Evolutionary conservation across 1,140 invertebrate species (phyloP).

Genomic region (Oryctes rhinoceros): DNA sequence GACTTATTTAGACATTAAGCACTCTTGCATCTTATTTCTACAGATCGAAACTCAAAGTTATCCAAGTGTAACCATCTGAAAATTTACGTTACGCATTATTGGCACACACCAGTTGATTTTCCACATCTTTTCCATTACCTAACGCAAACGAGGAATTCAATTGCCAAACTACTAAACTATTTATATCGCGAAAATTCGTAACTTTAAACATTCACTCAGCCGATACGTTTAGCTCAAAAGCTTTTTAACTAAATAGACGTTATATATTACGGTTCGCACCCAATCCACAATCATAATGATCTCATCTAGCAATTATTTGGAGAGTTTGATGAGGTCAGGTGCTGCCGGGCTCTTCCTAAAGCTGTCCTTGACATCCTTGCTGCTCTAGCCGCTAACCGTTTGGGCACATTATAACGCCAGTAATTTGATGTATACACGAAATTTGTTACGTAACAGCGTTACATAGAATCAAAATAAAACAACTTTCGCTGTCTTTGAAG

Average conservation of each 20-base stretch:
- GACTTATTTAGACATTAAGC: too few species aligned
- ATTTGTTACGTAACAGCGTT: background rate
- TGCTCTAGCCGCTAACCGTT: background rate
- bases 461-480: conserved; percentile 21
- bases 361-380: conserved; percentile 19
- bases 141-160: background rate
- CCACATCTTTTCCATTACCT: background rate
- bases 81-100: background rate
- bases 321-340: conserved; percentile 20
- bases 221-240: background rate
- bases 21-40: too few species aligned
- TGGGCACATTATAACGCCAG: background rate
- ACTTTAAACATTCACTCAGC: background rate
- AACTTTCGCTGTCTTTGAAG: conserved; percentile 26
- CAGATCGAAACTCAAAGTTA: background rate
- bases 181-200: background rate
- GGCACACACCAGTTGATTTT: background rate
- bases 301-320: conserved; percentile 22
- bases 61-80: background rate
- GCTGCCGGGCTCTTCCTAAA: conserved; percentile 26
- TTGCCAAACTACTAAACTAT: background rate
- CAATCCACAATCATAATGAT: conserved; percentile 10
- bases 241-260: background rate
- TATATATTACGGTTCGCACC: background rate
- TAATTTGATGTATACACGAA: background rate